Conservation (phyloP, 2,797 vertebrate genomes). For the Craterocephalus amniculus region DNA sequence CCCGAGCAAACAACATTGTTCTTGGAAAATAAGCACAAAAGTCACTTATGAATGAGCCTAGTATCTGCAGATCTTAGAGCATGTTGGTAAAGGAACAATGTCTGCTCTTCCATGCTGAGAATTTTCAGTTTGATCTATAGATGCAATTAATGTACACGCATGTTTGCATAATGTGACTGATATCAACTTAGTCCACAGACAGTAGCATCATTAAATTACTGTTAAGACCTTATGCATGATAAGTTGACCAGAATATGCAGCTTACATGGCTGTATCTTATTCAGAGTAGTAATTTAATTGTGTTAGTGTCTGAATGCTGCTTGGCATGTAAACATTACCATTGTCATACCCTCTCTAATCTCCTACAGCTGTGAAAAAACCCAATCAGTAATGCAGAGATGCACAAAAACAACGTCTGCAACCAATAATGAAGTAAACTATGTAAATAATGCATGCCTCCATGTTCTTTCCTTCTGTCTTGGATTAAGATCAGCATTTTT, state of each 20-base stretch:
- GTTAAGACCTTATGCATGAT: not conserved
- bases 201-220: too few relatives aligned
- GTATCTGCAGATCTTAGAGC: not conserved
- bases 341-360: conserved; percentile 12
- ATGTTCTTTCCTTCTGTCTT: not conserved
- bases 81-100: not conserved
- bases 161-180: not conserved
- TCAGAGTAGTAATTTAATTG: not conserved
- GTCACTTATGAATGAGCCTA: not conserved
- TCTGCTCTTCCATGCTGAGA: not conserved
- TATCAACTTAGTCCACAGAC: not conserved
- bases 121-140: not conserved
- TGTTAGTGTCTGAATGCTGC: not conserved
- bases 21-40: not conserved
- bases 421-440: conserved; percentile 15
- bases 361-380: conserved; percentile 13
- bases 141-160: not conserved
- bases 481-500: not conserved
- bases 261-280: not conserved
- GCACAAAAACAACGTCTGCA: conserved; percentile 17
- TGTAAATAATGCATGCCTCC: conserved; percentile 5
- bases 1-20: not conserved
- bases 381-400: conserved; percentile 1
- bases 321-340: not conserved
- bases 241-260: not conserved